Evolutionary conservation across 2,888 invertebrate species (phyloP).

Genomic region (Leuctra nigra): DNA sequence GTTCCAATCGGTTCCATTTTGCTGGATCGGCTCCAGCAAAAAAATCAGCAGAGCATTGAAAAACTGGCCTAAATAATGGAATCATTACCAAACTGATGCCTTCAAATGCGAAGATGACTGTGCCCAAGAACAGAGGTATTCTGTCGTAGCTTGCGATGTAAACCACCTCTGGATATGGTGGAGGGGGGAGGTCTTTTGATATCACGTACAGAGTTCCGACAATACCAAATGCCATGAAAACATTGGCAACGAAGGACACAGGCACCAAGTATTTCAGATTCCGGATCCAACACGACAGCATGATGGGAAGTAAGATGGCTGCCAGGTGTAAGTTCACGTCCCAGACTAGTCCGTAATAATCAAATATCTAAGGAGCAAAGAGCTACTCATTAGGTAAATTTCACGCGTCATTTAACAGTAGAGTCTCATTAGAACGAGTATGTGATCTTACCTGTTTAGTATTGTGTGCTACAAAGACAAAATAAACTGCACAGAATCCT

Average conservation of each 20-base stretch:
- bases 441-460: constrained; percentile 64
- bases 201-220: constrained; percentile 72
- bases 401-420: too few species aligned
- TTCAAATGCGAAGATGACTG: constrained; percentile 94
- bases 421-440: too few species aligned
- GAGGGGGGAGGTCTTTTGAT: constrained; percentile 60
- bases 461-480: constrained; percentile 88
- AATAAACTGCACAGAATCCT: constrained; percentile 96
- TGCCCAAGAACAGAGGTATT: constrained; percentile 89
- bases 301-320: constrained; percentile 62
- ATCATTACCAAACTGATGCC: constrained; percentile 76
- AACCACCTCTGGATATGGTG: constrained; percentile 45
- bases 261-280: constrained; percentile 71
- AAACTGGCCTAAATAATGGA: too few species aligned
- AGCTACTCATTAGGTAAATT: not conserved
- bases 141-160: constrained; percentile 50
- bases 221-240: constrained; percentile 66
- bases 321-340: constrained; percentile 68
- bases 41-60: too few species aligned
- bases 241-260: constrained; percentile 69
- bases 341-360: constrained; percentile 53
- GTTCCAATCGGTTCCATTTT: too few species aligned
- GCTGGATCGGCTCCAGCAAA: too few species aligned
- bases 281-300: constrained; percentile 66
- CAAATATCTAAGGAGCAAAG: constrained; percentile 50